Evolutionary conservation across 2,797 vertebrate genomes (phyloP).

Genomic region (Petrocephalus schoutedeni): DNA sequence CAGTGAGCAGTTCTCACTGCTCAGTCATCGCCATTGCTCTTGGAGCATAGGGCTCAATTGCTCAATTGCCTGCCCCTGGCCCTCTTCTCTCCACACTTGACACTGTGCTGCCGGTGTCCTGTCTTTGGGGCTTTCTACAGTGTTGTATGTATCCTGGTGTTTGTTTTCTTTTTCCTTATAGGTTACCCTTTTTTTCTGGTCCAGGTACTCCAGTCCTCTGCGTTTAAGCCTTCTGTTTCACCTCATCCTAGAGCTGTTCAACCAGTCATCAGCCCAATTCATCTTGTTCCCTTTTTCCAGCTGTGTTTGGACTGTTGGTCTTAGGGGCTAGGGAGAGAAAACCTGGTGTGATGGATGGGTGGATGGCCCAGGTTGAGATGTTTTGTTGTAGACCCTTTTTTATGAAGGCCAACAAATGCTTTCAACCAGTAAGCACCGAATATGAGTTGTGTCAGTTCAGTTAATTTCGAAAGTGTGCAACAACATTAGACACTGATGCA

Average conservation of each 20-base stretch:
- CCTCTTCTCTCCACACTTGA: not conserved
- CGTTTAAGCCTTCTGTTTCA: not conserved
- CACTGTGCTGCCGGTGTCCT: not conserved
- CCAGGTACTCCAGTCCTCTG: not conserved
- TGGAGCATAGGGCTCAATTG: not conserved
- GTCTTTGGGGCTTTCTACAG: not conserved
- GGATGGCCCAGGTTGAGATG: not conserved
- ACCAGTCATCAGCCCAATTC: not conserved
- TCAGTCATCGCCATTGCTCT: not conserved
- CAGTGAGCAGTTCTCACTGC: not conserved
- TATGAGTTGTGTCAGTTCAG: not conserved
- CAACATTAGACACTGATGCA: not conserved
- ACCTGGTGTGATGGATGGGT: not conserved
- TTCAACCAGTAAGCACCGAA: not conserved
- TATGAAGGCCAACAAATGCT: not conserved
- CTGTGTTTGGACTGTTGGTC: not conserved
- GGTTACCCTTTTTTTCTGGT: not conserved
- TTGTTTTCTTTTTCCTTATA: not conserved
- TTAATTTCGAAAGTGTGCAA: not conserved
- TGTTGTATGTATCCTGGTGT: not conserved
- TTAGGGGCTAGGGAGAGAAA: not conserved
- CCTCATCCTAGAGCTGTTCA: not conserved
- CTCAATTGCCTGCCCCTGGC: not conserved
- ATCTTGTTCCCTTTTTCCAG: not conserved
- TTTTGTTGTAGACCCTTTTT: not conserved